A percentile compares a stretch with the other conserved stretches of the same genome.
Conservation (phyloP, 2,797 vertebrate genomes). For the Nothura maculosa region DNA sequence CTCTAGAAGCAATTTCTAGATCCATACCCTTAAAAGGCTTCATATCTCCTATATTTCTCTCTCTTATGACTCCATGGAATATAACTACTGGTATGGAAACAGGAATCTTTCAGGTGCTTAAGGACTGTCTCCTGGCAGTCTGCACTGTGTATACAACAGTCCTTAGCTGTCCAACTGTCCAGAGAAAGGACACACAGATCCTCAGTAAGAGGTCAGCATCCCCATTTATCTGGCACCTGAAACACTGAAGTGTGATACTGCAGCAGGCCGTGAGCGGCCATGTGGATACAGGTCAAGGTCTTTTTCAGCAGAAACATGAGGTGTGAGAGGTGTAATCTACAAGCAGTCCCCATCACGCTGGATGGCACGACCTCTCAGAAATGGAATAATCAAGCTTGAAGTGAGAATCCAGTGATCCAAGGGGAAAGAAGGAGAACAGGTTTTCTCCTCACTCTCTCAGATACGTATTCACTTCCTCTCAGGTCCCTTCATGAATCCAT, state of each 20-base stretch:
- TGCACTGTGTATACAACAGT: background rate
- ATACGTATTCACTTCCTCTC: background rate
- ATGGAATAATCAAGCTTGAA: background rate
- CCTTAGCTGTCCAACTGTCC: background rate
- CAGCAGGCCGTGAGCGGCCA: background rate
- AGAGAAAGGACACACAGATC: background rate
- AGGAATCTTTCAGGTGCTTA: background rate
- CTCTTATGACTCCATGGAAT: background rate
- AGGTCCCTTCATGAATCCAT: background rate
- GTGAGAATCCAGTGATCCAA: background rate
- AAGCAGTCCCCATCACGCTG: background rate
- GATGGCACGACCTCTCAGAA: background rate
- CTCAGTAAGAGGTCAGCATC: background rate
- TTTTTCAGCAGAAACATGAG: background rate
- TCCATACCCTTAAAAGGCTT: accelerated
- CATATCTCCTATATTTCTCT: background rate
- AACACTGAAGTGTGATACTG: background rate
- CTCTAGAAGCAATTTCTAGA: background rate
- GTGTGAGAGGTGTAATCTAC: background rate
- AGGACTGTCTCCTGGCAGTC: background rate
- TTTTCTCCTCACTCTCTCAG: background rate
- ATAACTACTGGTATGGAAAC: background rate
- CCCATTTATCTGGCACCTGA: background rate
- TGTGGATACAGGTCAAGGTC: background rate
- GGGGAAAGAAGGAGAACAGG: background rate